phyloP scores from a whole-genome alignment of 2,888 invertebrate species.

The Amiota communis region DNA sequence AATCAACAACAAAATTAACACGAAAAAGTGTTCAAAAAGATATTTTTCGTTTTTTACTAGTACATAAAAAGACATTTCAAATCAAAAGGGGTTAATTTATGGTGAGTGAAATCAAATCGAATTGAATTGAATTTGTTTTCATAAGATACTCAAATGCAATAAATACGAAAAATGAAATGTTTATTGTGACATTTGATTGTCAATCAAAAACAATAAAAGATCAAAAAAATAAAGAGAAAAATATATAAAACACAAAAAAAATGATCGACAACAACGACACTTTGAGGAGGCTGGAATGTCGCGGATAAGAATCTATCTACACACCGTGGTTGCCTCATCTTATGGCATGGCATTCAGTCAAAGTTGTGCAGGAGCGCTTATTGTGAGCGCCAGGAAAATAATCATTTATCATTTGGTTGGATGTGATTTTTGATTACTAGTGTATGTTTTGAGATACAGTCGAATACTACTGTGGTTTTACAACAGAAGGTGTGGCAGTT shows the following conservation, averaged over 20 bases:
- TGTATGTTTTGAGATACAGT: constrained; percentile 9
- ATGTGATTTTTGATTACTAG: constrained; percentile 7
- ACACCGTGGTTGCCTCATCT: background rate
- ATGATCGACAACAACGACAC: constrained; percentile 66
- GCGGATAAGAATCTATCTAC: constrained; percentile 55
- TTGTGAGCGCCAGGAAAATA: constrained; percentile 46
- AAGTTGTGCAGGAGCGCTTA: constrained; percentile 20
- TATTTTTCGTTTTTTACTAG: background rate
- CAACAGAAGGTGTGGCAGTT: constrained; percentile 23
- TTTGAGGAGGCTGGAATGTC: constrained; percentile 65
- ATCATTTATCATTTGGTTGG: constrained; percentile 56
- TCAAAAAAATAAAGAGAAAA: constrained; percentile 18
- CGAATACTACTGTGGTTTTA: background rate
- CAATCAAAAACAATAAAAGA: constrained; percentile 52
- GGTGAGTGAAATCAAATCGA: background rate
- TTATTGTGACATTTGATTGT: constrained; percentile 44
- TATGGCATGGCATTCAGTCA: background rate
- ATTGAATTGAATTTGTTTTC: background rate
- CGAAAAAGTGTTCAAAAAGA: constrained; percentile 18
- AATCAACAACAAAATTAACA: constrained; percentile 3
- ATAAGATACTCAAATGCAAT: constrained; percentile 1
- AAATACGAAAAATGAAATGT: constrained; percentile 25
- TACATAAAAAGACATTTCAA: constrained; percentile 4
- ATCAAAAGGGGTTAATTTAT: constrained; percentile 13
- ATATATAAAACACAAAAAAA: constrained; percentile 49